Base-by-base conservation (phyloP, 1,140 invertebrate genomes). In the Penaeus indicus region DNA sequence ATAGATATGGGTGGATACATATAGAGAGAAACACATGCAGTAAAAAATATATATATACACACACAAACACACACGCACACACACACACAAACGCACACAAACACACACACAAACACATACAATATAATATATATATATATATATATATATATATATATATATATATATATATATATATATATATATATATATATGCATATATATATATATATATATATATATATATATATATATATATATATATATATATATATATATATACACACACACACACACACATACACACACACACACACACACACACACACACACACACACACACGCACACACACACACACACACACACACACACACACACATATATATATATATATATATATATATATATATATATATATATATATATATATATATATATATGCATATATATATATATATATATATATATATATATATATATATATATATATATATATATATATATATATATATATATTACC, bases 101-200 rank as follows among this genome's bases (percentile, higher is more conserved):
- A 80, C 47, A 80, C 47, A 42, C 18, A 80, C 47, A 80, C 47
- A 80, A 54, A 80, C 47, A 80, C 47, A 80, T 54, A 80, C 47
- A 80, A 47, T 54, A 3, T 54, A n/a, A n/a, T n/a, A n/a, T n/a
- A n/a, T n/a, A 54, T 54, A 54, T 54, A 54, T 54, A 54, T 54
- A 54, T 54, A 54, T 13, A 54, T 54, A 54, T 54, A 54, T 54
- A 54, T 54, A 13, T 54, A 54, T 13, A 54, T 54, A 54, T 54
- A 5, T 54, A 54, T 54, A 54, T 54, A 54, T 54, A 10, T 54
- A 10, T 54, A 10, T 54, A 10, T 54, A 10, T 54, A 10, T 54
- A 10, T 54, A 10, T 54, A 10, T 54, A 10, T 54, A 10, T 54
- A 10, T 54, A 10, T 54, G 13, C 11, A 10, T 54, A 10, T 54